Conservation (phyloP, 2,797 vertebrate species). For the Sebastes iracundus region DNA sequence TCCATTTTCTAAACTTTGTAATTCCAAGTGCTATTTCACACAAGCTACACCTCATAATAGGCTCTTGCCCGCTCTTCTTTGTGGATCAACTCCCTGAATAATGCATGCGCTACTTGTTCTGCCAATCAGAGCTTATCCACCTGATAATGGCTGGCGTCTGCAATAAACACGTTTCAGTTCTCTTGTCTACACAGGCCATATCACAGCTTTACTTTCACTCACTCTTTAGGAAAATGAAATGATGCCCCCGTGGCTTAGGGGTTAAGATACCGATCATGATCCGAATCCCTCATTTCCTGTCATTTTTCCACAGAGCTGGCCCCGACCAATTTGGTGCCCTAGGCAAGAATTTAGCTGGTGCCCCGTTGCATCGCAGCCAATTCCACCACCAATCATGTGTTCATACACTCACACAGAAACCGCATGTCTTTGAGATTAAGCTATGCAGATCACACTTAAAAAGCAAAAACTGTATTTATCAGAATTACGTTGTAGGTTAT, state of each 20-base stretch:
- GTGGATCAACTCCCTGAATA: slow-evolving; percentile 19
- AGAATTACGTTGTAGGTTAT: too few relatives aligned
- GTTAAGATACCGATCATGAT: neutral
- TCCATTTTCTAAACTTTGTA: slow-evolving; percentile 39
- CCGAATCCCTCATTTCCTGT: neutral
- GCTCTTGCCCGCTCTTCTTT: neutral
- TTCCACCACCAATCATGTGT: too few relatives aligned
- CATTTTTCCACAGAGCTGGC: neutral
- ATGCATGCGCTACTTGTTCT: slow-evolving; percentile 3
- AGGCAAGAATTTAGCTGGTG: too few relatives aligned
- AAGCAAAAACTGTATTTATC: too few relatives aligned
- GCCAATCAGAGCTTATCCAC: neutral
- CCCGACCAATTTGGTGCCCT: too few relatives aligned
- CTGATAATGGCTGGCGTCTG: neutral
- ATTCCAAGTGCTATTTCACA: slow-evolving; percentile 43
- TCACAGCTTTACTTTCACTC: neutral
- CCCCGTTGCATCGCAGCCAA: too few relatives aligned
- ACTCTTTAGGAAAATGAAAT: neutral
- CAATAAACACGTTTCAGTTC: neutral
- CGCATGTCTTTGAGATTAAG: too few relatives aligned
- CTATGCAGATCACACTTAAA: too few relatives aligned
- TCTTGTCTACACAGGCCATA: neutral
- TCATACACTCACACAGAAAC: too few relatives aligned
- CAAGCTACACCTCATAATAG: slow-evolving; percentile 11
- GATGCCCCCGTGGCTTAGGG: neutral